These are phyloP conservation scores for Anas acuta DNA, from an alignment of 2,797 vertebrate genomes.

Conservation along the genomic window DNA sequence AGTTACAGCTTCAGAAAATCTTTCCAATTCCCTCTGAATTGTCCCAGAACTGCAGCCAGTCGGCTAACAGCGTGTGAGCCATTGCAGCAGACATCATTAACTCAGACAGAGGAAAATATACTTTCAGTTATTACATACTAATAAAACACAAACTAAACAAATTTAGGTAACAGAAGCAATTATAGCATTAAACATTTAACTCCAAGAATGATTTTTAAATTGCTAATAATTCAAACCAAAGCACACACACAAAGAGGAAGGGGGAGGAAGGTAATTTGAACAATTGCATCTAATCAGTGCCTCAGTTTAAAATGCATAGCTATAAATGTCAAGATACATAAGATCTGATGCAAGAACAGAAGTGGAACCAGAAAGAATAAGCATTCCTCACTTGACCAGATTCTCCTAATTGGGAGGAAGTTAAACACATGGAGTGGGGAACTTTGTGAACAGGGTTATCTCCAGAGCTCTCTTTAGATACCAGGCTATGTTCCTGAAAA, in stretches of 20 bases:
- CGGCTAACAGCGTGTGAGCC: accelerated
- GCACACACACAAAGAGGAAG: not conserved
- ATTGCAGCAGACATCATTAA: not conserved
- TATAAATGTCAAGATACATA: conserved; percentile 28
- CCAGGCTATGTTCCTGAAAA: not conserved
- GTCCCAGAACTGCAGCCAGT: not conserved
- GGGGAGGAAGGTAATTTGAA: conserved; percentile 41
- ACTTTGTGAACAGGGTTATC: not conserved
- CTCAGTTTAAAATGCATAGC: not conserved
- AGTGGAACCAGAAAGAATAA: conserved; percentile 50
- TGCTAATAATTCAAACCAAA: conserved; percentile 44
- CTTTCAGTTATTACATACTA: conserved; percentile 42
- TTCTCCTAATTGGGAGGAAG: conserved; percentile 33
- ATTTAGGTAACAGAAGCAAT: conserved; percentile 38
- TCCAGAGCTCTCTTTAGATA: not conserved
- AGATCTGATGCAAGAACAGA: conserved; percentile 24
- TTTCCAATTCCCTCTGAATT: not conserved
- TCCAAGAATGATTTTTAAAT: conserved; percentile 54
- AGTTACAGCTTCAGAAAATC: conserved; percentile 5
- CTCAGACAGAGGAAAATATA: conserved; percentile 52
- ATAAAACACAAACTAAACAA: conserved; percentile 57
- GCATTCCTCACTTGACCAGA: conserved; percentile 54
- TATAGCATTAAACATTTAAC: conserved; percentile 59
- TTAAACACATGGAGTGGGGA: conserved; percentile 18
- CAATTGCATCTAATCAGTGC: conserved; percentile 45